Base-by-base conservation (phyloP, 2,797 vertebrate genomes). In the Limnodromus scolopaceus region DNA sequence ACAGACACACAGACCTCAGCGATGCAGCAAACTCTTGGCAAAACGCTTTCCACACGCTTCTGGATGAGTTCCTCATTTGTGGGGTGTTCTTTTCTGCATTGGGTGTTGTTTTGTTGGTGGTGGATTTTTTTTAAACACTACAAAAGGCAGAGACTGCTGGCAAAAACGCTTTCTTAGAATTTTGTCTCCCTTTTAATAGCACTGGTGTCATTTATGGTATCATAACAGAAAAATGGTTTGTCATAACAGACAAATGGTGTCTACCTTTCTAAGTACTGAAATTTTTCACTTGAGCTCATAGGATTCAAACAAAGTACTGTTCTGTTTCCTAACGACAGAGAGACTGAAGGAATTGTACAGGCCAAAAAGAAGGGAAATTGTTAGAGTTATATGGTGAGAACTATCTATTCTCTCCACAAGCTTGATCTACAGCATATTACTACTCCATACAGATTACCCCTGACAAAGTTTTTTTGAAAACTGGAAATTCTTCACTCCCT, bases 91-190 rank as follows among this genome's bases (percentile, higher is more conserved):
- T 64, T 77, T 28, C 36, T 57, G 22, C 16, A 32, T 38, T 0
- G 3, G 25, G 24, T 25, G 4, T 20, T 76, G 32, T 34, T 78
- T 72, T 41, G 14, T 1, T 54, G n/a, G 0, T 61, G 23, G 0
- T 63, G 36, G 0, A 23, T 16, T 75, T 93, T 75, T 93, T 84
- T 83, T 49, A 48, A 81, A 76, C 7, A 9, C 38, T 48, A 83
- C n/a, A 43, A 43, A 93, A 92, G 41, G 48, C 55, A 75, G 48
- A 39, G 24, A 22, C 13, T 72, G 36, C 16, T 68, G 64, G 19
- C 13, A 87, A 86, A 80, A 86, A 48, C 8, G 20, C 16, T 87
- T 16, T 58, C 27, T 61, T 39, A 57, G 22, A 78, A 34, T 38
- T 58, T 28, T 16, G 9, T 25, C 91, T 70, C 61, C 53, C 41